Conservation (phyloP, 2,113 vertebrate genomes). For the Sinosuthora webbiana region DNA sequence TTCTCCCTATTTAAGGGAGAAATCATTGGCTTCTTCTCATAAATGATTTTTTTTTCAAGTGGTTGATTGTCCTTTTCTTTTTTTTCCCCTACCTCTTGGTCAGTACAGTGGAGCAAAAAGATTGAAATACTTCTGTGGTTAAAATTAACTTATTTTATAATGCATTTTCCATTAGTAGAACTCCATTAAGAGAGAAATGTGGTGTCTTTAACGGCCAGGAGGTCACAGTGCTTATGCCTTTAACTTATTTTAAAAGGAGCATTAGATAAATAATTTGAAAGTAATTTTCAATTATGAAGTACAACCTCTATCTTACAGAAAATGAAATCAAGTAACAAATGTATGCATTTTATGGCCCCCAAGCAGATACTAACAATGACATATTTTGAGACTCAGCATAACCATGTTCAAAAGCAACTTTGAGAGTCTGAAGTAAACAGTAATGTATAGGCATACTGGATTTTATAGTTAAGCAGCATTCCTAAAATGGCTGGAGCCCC, state of each 20-base stretch:
- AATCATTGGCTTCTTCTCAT: not conserved
- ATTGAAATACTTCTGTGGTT: not conserved
- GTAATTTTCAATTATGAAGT: not conserved
- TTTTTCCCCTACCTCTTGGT: not conserved
- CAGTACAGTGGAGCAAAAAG: not conserved
- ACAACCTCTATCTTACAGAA: not conserved
- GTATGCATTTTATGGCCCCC: not conserved
- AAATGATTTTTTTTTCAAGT: not conserved
- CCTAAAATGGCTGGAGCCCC: not conserved
- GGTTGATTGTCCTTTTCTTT: not conserved
- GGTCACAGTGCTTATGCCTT: not conserved
- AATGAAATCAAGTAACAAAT: not conserved
- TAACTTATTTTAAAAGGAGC: not conserved
- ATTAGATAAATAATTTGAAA: not conserved
- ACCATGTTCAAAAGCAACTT: not conserved
- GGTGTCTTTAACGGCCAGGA: not conserved
- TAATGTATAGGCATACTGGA: not conserved
- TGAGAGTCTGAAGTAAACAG: not conserved
- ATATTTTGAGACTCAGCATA: not conserved
- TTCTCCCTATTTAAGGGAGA: not conserved
- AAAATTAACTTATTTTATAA: not conserved
- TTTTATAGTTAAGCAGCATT: not conserved
- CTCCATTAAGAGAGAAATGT: not conserved
- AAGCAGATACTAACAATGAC: not conserved
- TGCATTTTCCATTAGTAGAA: not conserved